Percentiles rank a stretch among this genome's conserved stretches.
These are phyloP conservation scores for Papilio machaon DNA, from an alignment of 1,140 invertebrate species.

Conservation along the genomic window DNA sequence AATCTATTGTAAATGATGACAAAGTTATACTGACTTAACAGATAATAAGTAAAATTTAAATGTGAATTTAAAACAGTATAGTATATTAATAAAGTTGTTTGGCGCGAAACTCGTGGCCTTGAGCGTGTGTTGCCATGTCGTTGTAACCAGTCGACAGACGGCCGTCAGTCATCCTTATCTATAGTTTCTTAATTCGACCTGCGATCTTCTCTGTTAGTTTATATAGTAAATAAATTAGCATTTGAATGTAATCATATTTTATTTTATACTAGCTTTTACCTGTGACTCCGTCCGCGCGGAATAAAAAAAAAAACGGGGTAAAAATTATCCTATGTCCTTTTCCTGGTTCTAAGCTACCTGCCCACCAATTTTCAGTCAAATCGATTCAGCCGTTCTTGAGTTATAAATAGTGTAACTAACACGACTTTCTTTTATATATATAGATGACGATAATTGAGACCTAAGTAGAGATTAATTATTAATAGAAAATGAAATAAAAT, in stretches of 20 bases:
- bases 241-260: not conserved
- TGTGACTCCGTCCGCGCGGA: too few relatives aligned
- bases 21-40: not conserved
- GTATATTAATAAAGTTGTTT: not conserved
- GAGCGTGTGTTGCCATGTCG: constrained; percentile 41
- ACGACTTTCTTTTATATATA: too few relatives aligned
- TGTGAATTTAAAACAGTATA: constrained; percentile 18
- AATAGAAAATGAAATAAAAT: too few relatives aligned
- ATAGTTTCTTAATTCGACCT: not conserved
- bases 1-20: not conserved
- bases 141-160: not conserved
- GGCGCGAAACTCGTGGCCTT: constrained; percentile 42
- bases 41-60: not conserved
- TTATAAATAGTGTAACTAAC: too few relatives aligned
- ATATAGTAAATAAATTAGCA: not conserved
- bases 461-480: too few relatives aligned
- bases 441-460: too few relatives aligned
- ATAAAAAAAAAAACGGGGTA: too few relatives aligned
- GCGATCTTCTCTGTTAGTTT: not conserved
- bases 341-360: too few relatives aligned
- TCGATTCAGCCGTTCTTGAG: too few relatives aligned
- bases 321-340: too few relatives aligned
- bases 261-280: too few relatives aligned
- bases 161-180: not conserved
- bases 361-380: too few relatives aligned